Evolutionary conservation across 2,113 vertebrate genomes (phyloP).

Genomic region (Hippolais icterina): DNA sequence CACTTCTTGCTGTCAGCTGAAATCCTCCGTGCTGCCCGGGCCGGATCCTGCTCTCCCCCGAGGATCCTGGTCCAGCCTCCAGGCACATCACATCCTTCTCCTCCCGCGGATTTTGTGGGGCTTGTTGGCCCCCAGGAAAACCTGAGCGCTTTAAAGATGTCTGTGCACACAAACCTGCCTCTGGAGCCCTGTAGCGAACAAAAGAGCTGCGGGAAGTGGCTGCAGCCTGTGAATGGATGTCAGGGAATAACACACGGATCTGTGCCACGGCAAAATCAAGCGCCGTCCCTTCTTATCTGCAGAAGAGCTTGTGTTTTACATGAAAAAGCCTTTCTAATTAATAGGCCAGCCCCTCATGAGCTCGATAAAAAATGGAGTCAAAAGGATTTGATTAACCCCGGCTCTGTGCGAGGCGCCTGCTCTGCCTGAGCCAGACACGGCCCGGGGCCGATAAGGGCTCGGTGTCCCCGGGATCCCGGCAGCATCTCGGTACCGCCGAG

Average conservation of each 20-base stretch:
- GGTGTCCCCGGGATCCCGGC: neutral
- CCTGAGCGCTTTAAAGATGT: neutral
- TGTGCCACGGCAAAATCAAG: neutral
- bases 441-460: neutral
- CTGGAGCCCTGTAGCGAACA: neutral
- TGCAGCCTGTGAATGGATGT: slow-evolving; percentile 11
- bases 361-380: slow-evolving; percentile 32
- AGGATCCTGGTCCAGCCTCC: neutral
- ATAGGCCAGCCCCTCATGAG: slow-evolving; percentile 40
- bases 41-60: neutral
- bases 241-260: neutral
- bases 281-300: slow-evolving; percentile 24
- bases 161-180: neutral
- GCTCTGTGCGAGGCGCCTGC: neutral
- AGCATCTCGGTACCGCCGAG: fast-evolving
- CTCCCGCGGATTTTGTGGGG: neutral
- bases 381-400: slow-evolving; percentile 52
- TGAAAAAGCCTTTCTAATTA: slow-evolving; percentile 61
- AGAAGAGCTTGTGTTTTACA: slow-evolving; percentile 26
- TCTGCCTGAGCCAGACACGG: neutral
- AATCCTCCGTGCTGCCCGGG: neutral
- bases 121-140: neutral
- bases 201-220: slow-evolving; percentile 25
- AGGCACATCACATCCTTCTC: neutral
- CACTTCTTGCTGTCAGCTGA: slow-evolving; percentile 59